phyloP scores from a whole-genome alignment of 2,113 vertebrate species.

The Macroglossus sobrinus region DNA sequence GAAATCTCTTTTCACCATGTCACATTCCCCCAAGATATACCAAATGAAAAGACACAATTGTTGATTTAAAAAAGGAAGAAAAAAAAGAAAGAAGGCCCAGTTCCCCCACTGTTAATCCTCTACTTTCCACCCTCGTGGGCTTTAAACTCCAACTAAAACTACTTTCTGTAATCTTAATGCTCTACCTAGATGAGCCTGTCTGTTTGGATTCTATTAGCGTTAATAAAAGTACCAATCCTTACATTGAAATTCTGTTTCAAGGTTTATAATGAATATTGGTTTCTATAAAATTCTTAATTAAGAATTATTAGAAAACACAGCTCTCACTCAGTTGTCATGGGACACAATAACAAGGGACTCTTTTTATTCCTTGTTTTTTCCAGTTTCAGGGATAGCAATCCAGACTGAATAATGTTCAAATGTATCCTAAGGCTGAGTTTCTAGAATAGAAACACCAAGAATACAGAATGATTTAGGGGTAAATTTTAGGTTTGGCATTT shows the following conservation, averaged over 20 bases:
- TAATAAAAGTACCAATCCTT: conserved; percentile 33
- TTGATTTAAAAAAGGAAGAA: fast-evolving
- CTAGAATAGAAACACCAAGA: not conserved
- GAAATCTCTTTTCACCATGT: not conserved
- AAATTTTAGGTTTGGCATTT: not conserved
- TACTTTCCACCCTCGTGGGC: not conserved
- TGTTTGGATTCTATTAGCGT: not conserved
- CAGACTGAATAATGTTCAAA: not conserved
- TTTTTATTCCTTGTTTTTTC: not conserved
- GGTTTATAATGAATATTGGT: not conserved
- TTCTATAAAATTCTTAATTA: conserved; percentile 43
- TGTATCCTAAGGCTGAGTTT: not conserved
- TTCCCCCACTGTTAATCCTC: not conserved
- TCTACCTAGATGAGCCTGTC: not conserved
- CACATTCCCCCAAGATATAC: too few relatives aligned
- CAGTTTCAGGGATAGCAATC: not conserved
- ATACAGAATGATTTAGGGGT: not conserved
- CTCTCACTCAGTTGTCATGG: not conserved
- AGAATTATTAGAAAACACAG: conserved; percentile 49
- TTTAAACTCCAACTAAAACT: not conserved
- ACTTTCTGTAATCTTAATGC: not conserved
- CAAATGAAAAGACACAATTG: not conserved
- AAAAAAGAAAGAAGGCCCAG: not conserved
- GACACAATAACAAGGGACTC: not conserved
- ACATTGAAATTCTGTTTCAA: conserved; percentile 23